Base-by-base conservation (phyloP, 2,888 invertebrate species). In the Brachypterus glaber region DNA sequence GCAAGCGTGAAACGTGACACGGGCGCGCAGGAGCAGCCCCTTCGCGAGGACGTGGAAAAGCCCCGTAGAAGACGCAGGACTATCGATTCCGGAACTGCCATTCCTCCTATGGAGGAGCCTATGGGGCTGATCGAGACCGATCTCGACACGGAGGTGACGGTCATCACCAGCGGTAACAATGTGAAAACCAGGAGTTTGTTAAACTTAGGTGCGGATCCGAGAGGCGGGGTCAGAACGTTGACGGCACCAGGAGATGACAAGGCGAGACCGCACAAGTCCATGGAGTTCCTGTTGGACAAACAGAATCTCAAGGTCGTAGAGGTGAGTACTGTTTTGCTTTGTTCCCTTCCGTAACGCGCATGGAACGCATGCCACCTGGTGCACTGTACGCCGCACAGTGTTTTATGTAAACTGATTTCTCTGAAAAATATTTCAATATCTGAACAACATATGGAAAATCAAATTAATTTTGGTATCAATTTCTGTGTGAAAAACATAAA, bases 271-370 rank as follows among this genome's bases (percentile, higher is more conserved):
- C 85, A 86, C 72, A 88, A 89, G 71, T 89, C 88, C 69, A 90
- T 91, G 90, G 91, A 91, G 77, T 91, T 90, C 73, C 79, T 91
- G 64, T 77, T 91, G 67, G 90, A 90, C 71, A 90, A 89, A 71
- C 86, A 89, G 66, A 89, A 87, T 72, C 82, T 88, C 62, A 83
- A 82, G 62, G 80, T 79, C 54, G 79, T 84, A 55, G 79, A 87
- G 87, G 88, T 88, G 62, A 81, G 83, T 73, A 3, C 32, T 36
- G 29, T n/a, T n/a, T n/a, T n/a, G n/a, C n/a, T n/a, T n/a, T n/a
- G n/a, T n/a, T n/a, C n/a, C n/a, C n/a, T n/a, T n/a, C n/a, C n/a
- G n/a, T 9, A 21, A 21, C 9, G 21, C 21, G 21, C 7, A 21
- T 5, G 21, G 21, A 21, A 5, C 21, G 21, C 9, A 9, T 21